phyloP scores from a whole-genome alignment of 1,140 invertebrate genomes.

The Teleopsis dalmanni region DNA sequence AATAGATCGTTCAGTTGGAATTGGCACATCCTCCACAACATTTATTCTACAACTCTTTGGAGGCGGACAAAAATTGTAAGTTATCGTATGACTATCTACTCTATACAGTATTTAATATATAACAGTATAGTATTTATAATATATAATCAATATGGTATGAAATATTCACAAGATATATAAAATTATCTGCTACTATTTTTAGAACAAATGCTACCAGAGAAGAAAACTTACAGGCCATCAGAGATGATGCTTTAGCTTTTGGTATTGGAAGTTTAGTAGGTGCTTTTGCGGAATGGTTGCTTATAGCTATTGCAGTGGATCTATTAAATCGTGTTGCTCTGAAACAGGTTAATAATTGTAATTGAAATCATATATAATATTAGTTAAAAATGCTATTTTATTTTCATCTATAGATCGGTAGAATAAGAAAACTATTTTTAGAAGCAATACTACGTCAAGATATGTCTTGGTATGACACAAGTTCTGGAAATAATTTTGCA shows the following conservation, averaged over 20 bases:
- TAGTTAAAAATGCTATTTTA: no score
- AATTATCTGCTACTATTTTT: no score
- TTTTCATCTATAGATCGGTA: conserved; percentile 58
- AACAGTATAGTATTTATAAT: no score
- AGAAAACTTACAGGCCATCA: conserved; percentile 52
- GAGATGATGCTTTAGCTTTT: conserved; percentile 58
- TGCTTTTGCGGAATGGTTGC: conserved; percentile 53
- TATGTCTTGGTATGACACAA: conserved; percentile 84
- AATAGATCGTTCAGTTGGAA: conserved; percentile 52
- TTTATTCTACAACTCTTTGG: conserved; percentile 53
- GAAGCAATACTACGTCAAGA: conserved; percentile 76
- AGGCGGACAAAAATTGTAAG: conserved; percentile 47
- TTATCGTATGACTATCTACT: no score
- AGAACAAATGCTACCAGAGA: conserved; percentile 48
- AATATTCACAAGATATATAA: no score
- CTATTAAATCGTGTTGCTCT: conserved; percentile 56
- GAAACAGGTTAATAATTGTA: conserved; percentile 42
- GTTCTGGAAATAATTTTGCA: conserved; percentile 80
- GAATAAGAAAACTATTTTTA: conserved; percentile 64
- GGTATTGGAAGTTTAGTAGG: conserved; percentile 53
- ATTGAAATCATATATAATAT: no score
- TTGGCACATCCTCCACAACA: conserved; percentile 50
- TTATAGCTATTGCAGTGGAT: conserved; percentile 56
- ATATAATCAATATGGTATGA: no score
- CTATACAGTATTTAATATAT: no score